Conservation (phyloP, 1,140 invertebrate species). For the Drosophila parabipectinata region DNA sequence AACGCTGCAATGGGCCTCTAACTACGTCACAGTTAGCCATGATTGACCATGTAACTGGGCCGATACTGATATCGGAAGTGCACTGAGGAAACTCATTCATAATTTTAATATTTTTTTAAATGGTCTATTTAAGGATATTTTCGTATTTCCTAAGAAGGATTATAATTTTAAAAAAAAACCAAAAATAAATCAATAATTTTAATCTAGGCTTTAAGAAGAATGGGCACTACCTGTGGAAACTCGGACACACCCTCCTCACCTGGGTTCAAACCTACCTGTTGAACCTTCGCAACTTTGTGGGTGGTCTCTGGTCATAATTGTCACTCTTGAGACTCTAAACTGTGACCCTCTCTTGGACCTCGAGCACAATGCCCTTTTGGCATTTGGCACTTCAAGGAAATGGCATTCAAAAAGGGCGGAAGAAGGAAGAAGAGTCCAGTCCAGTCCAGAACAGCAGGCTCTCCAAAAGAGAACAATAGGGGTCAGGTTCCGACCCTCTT, state of each 20-base stretch:
- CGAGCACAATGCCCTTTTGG: constrained; percentile 62
- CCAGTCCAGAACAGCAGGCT: constrained; percentile 2
- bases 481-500: neutral
- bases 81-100: neutral
- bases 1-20: constrained; percentile 5
- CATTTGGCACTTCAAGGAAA: constrained; percentile 69
- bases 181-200: constrained; percentile 1
- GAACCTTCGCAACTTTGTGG: constrained; percentile 37
- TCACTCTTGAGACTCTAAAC: constrained; percentile 41
- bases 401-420: constrained; percentile 52
- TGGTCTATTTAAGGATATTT: too few species aligned
- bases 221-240: constrained; percentile 18
- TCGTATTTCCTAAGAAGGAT: neutral
- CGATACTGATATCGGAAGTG: neutral
- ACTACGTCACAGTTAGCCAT: constrained; percentile 21
- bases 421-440: constrained; percentile 36
- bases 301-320: constrained; percentile 41
- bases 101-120: too few species aligned
- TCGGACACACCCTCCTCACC: neutral
- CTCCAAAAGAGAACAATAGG: constrained; percentile 42
- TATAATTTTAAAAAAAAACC: neutral
- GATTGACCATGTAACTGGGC: constrained; percentile 19
- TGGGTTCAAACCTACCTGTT: constrained; percentile 19
- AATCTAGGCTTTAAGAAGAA: neutral
- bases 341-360: constrained; percentile 5